Percentiles rank a stretch among this genome's conserved stretches.
These are phyloP conservation scores for Bujurquina vittata DNA, from an alignment of 2,113 vertebrate species.

Conservation along the genomic window DNA sequence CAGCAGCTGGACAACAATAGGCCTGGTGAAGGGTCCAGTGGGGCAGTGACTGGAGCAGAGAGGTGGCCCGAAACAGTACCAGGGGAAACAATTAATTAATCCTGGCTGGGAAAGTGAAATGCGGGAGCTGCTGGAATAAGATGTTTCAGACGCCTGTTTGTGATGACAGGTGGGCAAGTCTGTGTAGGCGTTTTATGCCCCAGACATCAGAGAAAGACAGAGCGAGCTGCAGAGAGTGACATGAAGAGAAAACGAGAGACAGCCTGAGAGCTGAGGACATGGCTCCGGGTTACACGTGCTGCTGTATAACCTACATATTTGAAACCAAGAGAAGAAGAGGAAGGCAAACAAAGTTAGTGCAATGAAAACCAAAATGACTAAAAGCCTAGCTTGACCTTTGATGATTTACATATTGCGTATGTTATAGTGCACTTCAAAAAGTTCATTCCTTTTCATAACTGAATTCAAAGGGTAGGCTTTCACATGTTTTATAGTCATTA, in stretches of 20 bases:
- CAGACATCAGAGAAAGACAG: constrained; percentile 13
- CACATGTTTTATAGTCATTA: background rate
- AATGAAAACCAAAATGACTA: background rate
- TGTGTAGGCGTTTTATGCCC: background rate
- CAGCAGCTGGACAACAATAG: constrained; percentile 22
- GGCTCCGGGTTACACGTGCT: background rate
- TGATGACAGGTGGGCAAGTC: constrained; percentile 26
- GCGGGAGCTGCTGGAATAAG: background rate
- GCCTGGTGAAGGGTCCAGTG: background rate
- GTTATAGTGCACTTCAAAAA: background rate
- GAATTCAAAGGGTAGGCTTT: background rate
- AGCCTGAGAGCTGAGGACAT: background rate
- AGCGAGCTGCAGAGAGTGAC: background rate
- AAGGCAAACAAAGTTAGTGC: background rate
- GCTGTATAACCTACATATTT: constrained; percentile 16
- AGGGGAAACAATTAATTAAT: constrained; percentile 31
- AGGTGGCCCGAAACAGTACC: constrained; percentile 6
- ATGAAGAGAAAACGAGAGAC: background rate
- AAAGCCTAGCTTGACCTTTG: background rate
- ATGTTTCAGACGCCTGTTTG: constrained; percentile 17
- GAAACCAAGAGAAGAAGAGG: constrained; percentile 3
- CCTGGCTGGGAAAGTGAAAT: constrained; percentile 21
- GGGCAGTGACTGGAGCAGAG: background rate
- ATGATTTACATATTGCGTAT: background rate
- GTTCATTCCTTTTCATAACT: background rate